These are phyloP conservation scores for Belonocnema kinseyi DNA, from an alignment of 1,140 invertebrate species.

Conservation along the genomic window DNA sequence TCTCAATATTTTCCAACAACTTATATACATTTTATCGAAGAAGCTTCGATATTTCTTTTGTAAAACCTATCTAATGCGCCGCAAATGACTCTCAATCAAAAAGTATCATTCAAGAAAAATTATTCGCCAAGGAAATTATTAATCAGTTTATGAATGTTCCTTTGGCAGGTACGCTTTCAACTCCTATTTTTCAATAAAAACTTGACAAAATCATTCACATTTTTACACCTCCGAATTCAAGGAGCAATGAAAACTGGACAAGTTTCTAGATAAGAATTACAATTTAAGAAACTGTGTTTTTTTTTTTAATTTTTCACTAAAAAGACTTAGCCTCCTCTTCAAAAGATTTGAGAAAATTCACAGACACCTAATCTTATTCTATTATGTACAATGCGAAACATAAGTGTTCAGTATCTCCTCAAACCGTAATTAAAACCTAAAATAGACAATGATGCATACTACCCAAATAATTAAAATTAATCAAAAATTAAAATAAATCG, in stretches of 20 bases:
- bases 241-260: background rate
- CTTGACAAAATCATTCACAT: background rate
- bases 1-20: slow-evolving; percentile 18
- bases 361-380: background rate
- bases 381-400: slow-evolving; percentile 2
- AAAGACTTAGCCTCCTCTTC: background rate
- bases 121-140: background rate
- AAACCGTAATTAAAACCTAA: background rate
- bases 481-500: background rate
- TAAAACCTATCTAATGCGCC: background rate
- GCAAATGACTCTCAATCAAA: background rate
- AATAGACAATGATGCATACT: background rate
- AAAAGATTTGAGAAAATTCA: background rate
- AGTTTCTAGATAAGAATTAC: background rate
- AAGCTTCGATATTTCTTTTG: background rate
- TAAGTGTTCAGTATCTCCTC: background rate
- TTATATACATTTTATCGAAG: background rate
- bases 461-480: background rate
- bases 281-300: background rate
- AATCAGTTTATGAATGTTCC: slow-evolving; percentile 1
- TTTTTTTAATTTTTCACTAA: too few species aligned
- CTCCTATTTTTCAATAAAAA: background rate
- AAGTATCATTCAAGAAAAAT: background rate
- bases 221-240: background rate
- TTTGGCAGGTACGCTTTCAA: slow-evolving; percentile 15